These are phyloP conservation scores for Tiaroga cobitis DNA, from an alignment of 2,797 vertebrate species.

Conservation along the genomic window DNA sequence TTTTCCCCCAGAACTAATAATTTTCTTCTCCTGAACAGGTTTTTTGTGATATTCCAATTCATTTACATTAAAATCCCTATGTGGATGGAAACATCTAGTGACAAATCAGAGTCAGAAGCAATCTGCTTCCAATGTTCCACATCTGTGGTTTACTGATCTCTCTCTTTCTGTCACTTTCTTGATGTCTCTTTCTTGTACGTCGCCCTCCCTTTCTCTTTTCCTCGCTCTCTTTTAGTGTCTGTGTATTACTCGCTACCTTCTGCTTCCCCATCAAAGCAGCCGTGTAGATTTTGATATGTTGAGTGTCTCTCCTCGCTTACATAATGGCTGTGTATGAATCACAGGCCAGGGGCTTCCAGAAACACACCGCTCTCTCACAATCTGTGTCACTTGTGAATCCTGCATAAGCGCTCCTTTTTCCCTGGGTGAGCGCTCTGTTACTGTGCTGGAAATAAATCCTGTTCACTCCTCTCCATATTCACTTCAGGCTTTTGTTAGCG, in stretches of 20 bases:
- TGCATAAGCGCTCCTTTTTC: conserved; percentile 29
- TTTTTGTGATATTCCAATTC: not conserved
- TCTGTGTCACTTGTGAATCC: conserved; percentile 36
- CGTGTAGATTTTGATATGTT: conserved; percentile 16
- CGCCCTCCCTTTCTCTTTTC: not conserved
- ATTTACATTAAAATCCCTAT: not conserved
- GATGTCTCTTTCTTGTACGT: not conserved
- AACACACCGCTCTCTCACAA: conserved; percentile 29
- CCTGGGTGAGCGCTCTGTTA: conserved; percentile 8
- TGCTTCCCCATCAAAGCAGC: conserved; percentile 15
- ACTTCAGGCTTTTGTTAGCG: conserved; percentile 11
- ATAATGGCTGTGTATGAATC: conserved; percentile 41
- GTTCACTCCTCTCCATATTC: conserved; percentile 27
- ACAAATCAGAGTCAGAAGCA: not conserved
- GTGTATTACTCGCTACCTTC: conserved; percentile 11
- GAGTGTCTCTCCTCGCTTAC: conserved; percentile 26
- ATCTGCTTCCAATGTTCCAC: not conserved
- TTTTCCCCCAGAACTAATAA: not conserved
- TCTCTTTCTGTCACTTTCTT: not conserved
- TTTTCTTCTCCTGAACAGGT: not conserved
- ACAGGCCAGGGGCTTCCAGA: conserved; percentile 40
- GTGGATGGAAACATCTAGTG: not conserved
- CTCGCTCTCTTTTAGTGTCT: not conserved
- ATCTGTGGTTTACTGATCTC: conserved; percentile 8
- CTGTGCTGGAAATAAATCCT: conserved; percentile 26